phyloP scores from a whole-genome alignment of 1,140 invertebrate genomes.

The Nomia melanderi region DNA sequence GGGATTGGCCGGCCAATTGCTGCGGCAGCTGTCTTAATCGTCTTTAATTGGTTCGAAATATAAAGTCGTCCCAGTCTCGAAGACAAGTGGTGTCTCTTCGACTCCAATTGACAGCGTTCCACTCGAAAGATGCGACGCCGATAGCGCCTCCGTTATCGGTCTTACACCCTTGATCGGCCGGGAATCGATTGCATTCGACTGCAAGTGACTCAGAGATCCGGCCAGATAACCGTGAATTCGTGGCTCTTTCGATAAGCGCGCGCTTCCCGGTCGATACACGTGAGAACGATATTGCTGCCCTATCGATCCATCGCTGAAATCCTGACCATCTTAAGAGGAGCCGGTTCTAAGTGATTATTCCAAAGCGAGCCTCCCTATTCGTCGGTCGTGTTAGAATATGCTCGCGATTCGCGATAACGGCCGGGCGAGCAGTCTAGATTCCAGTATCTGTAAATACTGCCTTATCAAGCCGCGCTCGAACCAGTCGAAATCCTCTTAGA shows the following conservation, averaged over 20 bases:
- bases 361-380: neutral
- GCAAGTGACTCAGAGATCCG: constrained; percentile 9
- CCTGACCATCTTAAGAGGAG: no score
- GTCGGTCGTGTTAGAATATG: neutral
- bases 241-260: neutral
- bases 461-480: constrained; percentile 27
- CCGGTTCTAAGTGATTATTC: no score
- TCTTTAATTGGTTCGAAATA: constrained; percentile 72
- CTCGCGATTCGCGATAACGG: neutral
- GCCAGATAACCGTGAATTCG: constrained; percentile 6
- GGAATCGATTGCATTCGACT: constrained; percentile 9
- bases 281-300: neutral
- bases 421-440: neutral
- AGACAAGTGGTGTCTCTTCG: constrained; percentile 62
- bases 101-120: constrained; percentile 52
- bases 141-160: constrained; percentile 49
- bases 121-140: constrained; percentile 35
- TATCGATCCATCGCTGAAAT: no score
- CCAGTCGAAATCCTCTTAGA: constrained; percentile 28
- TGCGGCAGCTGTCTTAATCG: constrained; percentile 70
- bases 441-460: constrained; percentile 7
- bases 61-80: constrained; percentile 56
- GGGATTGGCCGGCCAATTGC: constrained; percentile 65
- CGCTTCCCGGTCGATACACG: neutral
- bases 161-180: constrained; percentile 10